These are phyloP conservation scores for Gymnogyps californianus DNA, from an alignment of 2,113 vertebrate genomes.

Conservation along the genomic window DNA sequence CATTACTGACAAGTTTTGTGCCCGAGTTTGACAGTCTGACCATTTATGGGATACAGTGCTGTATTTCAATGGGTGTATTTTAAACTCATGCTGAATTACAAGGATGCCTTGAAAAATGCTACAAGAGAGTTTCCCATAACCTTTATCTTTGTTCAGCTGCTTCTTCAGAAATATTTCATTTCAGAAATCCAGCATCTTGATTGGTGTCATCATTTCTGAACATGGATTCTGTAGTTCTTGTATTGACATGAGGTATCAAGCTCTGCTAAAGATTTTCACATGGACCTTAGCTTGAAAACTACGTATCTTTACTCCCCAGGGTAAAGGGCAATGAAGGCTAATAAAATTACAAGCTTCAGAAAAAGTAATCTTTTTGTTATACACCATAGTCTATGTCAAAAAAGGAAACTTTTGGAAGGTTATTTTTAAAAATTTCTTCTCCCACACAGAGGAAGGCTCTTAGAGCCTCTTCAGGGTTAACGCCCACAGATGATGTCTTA, in stretches of 20 bases:
- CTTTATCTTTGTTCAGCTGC: not conserved
- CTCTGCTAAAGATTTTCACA: not conserved
- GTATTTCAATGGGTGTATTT: not conserved
- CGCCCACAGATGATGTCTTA: not conserved
- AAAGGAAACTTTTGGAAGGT: not conserved
- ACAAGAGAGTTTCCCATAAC: not conserved
- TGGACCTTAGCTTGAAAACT: not conserved
- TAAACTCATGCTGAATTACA: not conserved
- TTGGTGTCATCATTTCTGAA: not conserved
- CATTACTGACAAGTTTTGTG: not conserved
- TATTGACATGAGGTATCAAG: not conserved
- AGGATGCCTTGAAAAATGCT: not conserved
- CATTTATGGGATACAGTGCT: not conserved
- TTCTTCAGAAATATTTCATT: not conserved
- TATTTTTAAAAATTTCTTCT: not conserved
- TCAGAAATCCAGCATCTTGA: not conserved
- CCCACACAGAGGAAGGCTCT: not conserved
- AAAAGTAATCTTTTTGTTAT: not conserved
- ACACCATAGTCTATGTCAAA: not conserved
- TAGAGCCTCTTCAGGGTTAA: not conserved
- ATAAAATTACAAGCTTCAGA: not conserved
- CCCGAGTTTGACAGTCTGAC: not conserved
- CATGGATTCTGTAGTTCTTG: not conserved
- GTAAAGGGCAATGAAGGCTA: not conserved
- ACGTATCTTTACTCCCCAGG: not conserved